phyloP scores from a whole-genome alignment of 2,888 invertebrate species.

The Gryllus longicercus region DNA sequence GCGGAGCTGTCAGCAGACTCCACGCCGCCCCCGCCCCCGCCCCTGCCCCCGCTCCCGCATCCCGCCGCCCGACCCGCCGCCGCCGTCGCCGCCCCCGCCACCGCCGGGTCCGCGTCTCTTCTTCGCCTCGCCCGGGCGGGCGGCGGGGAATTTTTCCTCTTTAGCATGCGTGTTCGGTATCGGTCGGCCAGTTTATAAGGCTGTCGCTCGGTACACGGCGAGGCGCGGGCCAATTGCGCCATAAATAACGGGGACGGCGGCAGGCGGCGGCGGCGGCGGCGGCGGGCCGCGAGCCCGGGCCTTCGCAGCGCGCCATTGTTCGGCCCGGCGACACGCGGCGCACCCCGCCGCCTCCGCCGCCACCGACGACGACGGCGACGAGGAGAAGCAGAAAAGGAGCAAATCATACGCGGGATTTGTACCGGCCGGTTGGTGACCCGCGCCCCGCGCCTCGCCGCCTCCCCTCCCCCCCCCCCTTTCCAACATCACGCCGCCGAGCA shows the following conservation, averaged over 20 bases:
- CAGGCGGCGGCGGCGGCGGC: not conserved
- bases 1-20: no score
- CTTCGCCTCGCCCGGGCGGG: not conserved
- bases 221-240: not conserved
- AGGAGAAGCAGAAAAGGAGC: no score
- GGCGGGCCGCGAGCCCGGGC: not conserved
- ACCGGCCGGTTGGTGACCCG: no score
- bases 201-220: conserved; percentile 17
- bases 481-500: no score
- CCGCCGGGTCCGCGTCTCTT: not conserved
- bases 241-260: not conserved
- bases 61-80: not conserved
- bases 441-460: no score
- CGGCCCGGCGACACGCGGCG: not conserved
- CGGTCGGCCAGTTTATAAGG: conserved; percentile 4
- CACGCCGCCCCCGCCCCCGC: no score
- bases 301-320: not conserved
- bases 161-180: conserved; percentile 9
- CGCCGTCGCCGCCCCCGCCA: not conserved
- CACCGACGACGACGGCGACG: no score
- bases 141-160: not conserved
- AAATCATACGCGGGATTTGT: no score
- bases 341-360: not conserved
- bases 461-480: no score
- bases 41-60: no score